Base-by-base conservation (phyloP, 2,888 invertebrate genomes). In the Byasa hedistus region DNA sequence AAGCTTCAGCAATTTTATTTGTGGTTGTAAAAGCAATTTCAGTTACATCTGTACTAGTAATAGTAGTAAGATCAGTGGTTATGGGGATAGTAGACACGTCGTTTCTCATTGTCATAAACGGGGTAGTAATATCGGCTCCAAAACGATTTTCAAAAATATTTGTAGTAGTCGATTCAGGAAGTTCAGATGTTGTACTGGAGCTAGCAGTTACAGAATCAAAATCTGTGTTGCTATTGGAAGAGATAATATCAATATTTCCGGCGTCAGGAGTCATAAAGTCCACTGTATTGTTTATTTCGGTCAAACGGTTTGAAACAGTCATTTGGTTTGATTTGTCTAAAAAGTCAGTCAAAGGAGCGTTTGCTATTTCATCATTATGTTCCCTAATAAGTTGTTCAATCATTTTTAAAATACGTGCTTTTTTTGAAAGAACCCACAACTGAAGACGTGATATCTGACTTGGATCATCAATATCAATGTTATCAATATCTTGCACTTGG, bases 401-500 rank as follows among this genome's bases (percentile, higher is more conserved):
- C 86, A 91, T 90, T 79, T 90, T 84, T 68, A 92, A 82, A 69
- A 92, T 87, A 70, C 83, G 83, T 69, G 92, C 91, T 81, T 91
- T 89, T 77, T 87, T 89, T n/a, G 91, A 89, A 69, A 92, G 77
- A 71, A 91, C 80, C 89, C 86, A 89, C 71, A 91, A 74, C 71
- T 91, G 88, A 61, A 87, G 70, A 54, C 83, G 85, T 54, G 91
- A 86, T 70, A 91, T 72, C 70, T 84, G 81, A 76, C 73, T 83
- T 56, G 83, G 82, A 70, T 87, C 79, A 69, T 80, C 78, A 61
- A 82, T 70, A 55, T 77, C 71, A 71, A 76, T 73, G 71, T 74
- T 76, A 71, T 80, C 75, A 73, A 72, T 76, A 69, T 74, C 72
- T 69, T 72, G 71, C 61, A 72, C 66, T 66, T 78, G 72, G 61